Evolutionary conservation across 2,113 vertebrate genomes (phyloP).

Genomic region (Grallaria varia): DNA sequence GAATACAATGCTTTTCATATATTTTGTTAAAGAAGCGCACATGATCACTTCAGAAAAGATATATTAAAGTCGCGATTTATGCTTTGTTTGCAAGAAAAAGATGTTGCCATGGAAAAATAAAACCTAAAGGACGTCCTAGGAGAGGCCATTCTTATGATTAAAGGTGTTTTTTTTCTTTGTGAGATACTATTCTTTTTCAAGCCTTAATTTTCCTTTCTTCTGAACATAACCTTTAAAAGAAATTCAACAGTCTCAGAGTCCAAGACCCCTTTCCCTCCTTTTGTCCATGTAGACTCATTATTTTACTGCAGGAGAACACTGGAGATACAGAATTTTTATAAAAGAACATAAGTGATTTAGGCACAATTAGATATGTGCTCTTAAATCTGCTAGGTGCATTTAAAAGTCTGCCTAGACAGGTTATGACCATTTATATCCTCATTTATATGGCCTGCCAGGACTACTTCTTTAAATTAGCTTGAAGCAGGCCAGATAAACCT

Average conservation of each 20-base stretch:
- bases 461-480: constrained; percentile 60
- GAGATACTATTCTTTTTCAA: neutral
- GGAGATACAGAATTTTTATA: constrained; percentile 26
- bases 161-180: neutral
- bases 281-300: neutral
- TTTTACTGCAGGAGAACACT: neutral
- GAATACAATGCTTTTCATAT: neutral
- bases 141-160: neutral
- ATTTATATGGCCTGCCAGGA: constrained; percentile 54
- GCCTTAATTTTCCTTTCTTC: neutral
- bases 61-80: neutral
- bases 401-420: neutral
- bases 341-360: constrained; percentile 19
- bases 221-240: neutral
- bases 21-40: neutral
- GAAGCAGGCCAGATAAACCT: constrained; percentile 35
- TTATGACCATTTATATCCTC: constrained; percentile 31
- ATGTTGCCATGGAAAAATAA: neutral
- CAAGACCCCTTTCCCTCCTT: neutral
- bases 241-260: neutral
- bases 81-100: neutral
- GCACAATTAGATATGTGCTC: constrained; percentile 1
- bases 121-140: neutral
- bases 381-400: constrained; percentile 33
- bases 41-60: neutral